Percentiles rank a stretch among this genome's conserved stretches.
Evolutionary conservation across 2,888 invertebrate genomes (phyloP).

Genomic region (Microplitis deprimator): DNA sequence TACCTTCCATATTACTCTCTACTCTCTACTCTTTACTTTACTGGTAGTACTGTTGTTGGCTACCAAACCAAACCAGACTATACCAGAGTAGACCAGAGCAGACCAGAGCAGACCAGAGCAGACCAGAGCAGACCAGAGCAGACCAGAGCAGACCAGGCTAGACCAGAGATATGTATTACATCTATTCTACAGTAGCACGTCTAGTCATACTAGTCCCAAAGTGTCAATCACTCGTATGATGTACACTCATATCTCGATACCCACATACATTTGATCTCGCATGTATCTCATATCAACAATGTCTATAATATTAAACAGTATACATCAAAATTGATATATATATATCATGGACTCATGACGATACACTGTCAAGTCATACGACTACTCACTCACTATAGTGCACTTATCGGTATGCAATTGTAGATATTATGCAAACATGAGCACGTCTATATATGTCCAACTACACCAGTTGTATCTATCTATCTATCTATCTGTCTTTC

Average conservation of each 20-base stretch:
- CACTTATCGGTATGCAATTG: conserved; percentile 49
- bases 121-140: no score
- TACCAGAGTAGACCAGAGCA: neutral
- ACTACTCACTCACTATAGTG: conserved; percentile 27
- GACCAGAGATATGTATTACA: no score
- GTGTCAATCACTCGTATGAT: conserved; percentile 45
- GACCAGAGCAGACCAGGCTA: no score
- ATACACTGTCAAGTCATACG: neutral
- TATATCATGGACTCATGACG: neutral
- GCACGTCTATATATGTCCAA: conserved; percentile 42
- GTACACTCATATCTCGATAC: conserved; percentile 7
- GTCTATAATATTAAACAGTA: neutral
- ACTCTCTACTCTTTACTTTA: neutral
- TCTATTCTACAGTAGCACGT: neutral
- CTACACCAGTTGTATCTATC: conserved; percentile 51
- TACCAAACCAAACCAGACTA: neutral
- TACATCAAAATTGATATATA: conserved; percentile 23
- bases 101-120: no score
- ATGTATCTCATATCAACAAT: no score
- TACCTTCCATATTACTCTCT: conserved; percentile 17
- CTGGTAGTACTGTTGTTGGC: neutral
- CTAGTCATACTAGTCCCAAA: conserved; percentile 8
- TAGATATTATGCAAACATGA: conserved; percentile 51
- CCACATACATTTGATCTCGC: neutral
- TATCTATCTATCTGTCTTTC: neutral